Evolutionary conservation across 2,888 invertebrate species (phyloP).

Genomic region (Drosophila yooni): DNA sequence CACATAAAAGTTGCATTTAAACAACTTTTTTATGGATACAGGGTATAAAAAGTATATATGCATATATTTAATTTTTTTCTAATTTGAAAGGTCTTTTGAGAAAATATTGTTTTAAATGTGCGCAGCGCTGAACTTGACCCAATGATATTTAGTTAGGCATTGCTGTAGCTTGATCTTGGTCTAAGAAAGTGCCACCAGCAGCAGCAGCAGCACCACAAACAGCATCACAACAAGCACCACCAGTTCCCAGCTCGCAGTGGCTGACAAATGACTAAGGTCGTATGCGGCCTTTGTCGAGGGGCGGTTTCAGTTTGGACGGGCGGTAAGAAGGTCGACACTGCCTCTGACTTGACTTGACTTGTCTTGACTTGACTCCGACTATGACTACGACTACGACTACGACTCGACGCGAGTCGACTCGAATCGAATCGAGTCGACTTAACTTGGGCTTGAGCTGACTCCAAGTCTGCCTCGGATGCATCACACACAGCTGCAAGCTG

Average conservation of each 20-base stretch:
- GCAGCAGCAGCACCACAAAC: conserved; percentile 13
- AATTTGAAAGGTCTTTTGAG: conserved; percentile 63
- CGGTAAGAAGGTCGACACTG: conserved; percentile 75
- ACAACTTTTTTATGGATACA: not conserved
- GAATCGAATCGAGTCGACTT: conserved; percentile 15
- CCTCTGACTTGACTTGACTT: conserved; percentile 60
- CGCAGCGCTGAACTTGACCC: conserved; percentile 75
- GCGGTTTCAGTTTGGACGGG: conserved; percentile 72
- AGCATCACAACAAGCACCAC: conserved; percentile 22
- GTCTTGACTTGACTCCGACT: conserved; percentile 28
- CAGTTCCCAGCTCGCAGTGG: conserved; percentile 51
- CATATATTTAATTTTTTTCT: conserved; percentile 18
- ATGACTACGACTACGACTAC: not conserved
- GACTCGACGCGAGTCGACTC: conserved; percentile 5
- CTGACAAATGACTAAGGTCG: conserved; percentile 82
- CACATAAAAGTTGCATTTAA: not conserved
- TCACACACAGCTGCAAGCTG: conserved; percentile 65
- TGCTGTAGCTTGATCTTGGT: conserved; percentile 62
- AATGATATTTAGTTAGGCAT: conserved; percentile 77
- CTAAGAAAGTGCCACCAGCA: conserved; percentile 70
- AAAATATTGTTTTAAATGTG: conserved; percentile 76
- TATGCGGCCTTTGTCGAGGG: conserved; percentile 61
- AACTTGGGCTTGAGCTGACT: conserved; percentile 38
- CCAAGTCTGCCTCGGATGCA: conserved; percentile 56
- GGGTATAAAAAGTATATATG: conserved; percentile 8